Conservation (phyloP, 2,113 vertebrate genomes). For the Macquaria australasica region DNA sequence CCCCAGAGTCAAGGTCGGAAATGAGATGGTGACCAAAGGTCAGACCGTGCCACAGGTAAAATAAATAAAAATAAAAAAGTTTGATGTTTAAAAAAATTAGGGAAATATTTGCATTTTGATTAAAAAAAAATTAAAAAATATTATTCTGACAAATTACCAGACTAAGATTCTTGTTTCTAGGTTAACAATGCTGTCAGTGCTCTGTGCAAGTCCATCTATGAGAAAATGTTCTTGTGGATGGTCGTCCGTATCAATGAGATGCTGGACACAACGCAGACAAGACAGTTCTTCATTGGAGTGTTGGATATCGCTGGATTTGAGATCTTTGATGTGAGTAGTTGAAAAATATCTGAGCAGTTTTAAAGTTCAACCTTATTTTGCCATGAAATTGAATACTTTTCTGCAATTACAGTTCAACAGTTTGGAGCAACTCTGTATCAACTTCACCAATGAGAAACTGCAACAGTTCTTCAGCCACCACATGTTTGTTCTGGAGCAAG, state of each 20-base stretch:
- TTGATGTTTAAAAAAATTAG: too few relatives aligned
- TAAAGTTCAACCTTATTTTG: neutral
- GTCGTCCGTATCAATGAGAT: conserved; percentile 86
- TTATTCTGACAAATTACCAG: neutral
- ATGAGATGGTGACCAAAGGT: conserved; percentile 19
- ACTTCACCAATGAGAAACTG: conserved; percentile 93
- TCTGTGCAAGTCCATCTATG: conserved; percentile 84
- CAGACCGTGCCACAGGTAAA: conserved; percentile 12
- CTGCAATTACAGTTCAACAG: conserved; percentile 85
- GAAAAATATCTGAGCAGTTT: neutral
- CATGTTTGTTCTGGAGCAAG: conserved; percentile 90
- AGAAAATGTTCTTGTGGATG: conserved; percentile 88
- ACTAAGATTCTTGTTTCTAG: conserved; percentile 22
- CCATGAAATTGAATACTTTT: neutral
- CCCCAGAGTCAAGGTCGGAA: conserved; percentile 15
- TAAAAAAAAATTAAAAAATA: too few relatives aligned
- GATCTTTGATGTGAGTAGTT: conserved; percentile 84
- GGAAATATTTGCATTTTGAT: neutral
- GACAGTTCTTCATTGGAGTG: conserved; percentile 83
- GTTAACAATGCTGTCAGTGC: conserved; percentile 81
- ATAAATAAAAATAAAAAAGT: neutral
- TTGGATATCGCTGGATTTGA: conserved; percentile 86
- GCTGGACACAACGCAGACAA: conserved; percentile 83
- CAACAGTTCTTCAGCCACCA: conserved; percentile 92
- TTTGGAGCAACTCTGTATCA: conserved; percentile 91